Evolutionary conservation across 1,140 invertebrate genomes (phyloP).

Genomic region (Epicauta chinensis): DNA sequence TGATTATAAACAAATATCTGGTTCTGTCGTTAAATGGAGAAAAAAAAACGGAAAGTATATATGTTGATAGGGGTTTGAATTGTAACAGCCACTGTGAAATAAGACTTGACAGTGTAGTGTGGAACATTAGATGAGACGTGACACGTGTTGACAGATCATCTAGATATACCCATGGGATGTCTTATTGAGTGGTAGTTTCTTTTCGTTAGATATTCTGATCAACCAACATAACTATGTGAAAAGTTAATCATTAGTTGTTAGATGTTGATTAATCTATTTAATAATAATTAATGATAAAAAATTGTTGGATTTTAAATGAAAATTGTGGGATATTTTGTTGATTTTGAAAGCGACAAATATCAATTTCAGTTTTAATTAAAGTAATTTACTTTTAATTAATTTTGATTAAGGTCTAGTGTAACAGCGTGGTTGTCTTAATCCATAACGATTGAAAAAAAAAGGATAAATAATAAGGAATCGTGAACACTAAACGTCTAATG

Average conservation of each 20-base stretch:
- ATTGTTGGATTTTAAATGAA: no score
- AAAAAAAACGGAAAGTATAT: conserved; percentile 3
- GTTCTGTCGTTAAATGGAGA: conserved; percentile 7
- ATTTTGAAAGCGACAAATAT: not conserved
- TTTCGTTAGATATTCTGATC: not conserved
- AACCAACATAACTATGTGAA: no score
- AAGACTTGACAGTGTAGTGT: conserved; percentile 28
- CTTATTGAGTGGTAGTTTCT: conserved; percentile 1
- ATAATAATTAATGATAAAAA: no score
- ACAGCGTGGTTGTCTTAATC: not conserved
- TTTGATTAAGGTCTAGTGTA: not conserved
- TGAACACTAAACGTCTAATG: no score
- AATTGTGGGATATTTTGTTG: no score
- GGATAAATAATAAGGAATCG: no score
- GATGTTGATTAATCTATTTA: no score
- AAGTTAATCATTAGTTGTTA: no score
- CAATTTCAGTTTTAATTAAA: not conserved
- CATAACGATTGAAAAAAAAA: not conserved
- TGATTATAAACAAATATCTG: not conserved
- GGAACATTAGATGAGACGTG: conserved; percentile 27
- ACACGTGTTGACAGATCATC: conserved; percentile 31
- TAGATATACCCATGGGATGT: conserved; percentile 21
- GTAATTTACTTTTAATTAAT: not conserved
- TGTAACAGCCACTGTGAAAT: conserved; percentile 23
- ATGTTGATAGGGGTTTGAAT: conserved; percentile 18